These are phyloP conservation scores for Apis cerana DNA, from an alignment of 1,140 invertebrate genomes.

Conservation along the genomic window DNA sequence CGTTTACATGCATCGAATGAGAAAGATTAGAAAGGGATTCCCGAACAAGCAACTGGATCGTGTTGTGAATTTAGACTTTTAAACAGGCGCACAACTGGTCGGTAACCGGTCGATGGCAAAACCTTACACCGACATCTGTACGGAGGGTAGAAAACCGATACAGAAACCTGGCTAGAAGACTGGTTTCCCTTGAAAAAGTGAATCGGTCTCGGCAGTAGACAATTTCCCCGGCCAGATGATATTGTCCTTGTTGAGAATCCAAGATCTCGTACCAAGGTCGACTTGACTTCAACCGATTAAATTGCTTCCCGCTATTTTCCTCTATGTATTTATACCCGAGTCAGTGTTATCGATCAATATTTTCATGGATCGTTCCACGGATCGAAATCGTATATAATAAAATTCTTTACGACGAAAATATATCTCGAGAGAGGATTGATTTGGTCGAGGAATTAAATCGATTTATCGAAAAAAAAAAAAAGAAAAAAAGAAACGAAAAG, in stretches of 20 bases:
- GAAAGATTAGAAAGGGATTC: not conserved
- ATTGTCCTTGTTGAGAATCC: conserved; percentile 67
- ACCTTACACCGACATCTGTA: conserved; percentile 51
- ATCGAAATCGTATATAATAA: not conserved
- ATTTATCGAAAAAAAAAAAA: no score
- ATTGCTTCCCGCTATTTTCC: conserved; percentile 20
- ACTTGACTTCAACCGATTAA: conserved; percentile 25
- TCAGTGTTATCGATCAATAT: conserved; percentile 12
- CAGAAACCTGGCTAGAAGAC: conserved; percentile 47
- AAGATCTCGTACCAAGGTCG: conserved; percentile 60
- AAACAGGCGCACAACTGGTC: conserved; percentile 32
- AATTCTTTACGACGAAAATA: not conserved
- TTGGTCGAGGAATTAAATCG: no score
- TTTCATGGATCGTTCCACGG: not conserved
- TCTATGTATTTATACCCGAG: not conserved
- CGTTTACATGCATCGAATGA: not conserved
- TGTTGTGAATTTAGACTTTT: conserved; percentile 22
- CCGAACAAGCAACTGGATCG: conserved; percentile 16
- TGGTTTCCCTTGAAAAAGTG: conserved; percentile 64
- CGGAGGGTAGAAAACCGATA: conserved; percentile 46
- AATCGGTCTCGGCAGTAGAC: conserved; percentile 41
- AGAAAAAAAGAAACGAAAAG: no score
- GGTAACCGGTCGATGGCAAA: conserved; percentile 52
- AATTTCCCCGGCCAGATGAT: conserved; percentile 22
- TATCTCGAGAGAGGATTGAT: no score